Evolutionary conservation across 2,797 vertebrate genomes (phyloP).

Genomic region (Tenualosa ilisha): DNA sequence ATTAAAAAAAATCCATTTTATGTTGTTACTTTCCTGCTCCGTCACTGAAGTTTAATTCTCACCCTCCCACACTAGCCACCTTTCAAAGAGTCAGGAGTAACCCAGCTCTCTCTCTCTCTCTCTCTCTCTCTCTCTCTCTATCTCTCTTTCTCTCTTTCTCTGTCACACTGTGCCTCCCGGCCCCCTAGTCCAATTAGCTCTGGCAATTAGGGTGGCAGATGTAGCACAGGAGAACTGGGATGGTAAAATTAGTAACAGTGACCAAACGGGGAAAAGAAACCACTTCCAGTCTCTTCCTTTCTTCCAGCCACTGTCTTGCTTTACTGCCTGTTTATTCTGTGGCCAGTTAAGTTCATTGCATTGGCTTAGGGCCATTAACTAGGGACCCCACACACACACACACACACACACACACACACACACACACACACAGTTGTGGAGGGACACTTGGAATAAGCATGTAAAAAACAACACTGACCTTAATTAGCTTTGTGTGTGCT

Average conservation of each 20-base stretch:
- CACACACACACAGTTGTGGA: not conserved
- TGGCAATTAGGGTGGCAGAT: constrained; percentile 77
- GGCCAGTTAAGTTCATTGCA: not conserved
- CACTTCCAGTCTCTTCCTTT: constrained; percentile 21
- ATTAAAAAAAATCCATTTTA: not conserved
- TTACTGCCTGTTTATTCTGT: not conserved
- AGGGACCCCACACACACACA: not conserved
- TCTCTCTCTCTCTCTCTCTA: constrained; percentile 30
- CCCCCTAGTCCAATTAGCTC: constrained; percentile 77
- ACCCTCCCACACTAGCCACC: constrained; percentile 27
- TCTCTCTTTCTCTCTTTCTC: constrained; percentile 40
- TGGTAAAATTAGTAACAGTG: constrained; percentile 74
- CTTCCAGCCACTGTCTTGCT: not conserved
- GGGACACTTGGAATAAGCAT: not conserved
- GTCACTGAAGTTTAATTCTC: constrained; percentile 40
- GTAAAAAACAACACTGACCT: not conserved
- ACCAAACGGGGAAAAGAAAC: constrained; percentile 61
- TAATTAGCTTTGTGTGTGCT: not conserved
- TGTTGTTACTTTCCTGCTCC: constrained; percentile 32
- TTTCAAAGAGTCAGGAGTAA: constrained; percentile 42
- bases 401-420: not conserved
- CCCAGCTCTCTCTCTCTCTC: constrained; percentile 24
- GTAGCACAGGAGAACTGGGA: constrained; percentile 80
- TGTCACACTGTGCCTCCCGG: constrained; percentile 62
- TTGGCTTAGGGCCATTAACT: not conserved